Base-by-base conservation (phyloP, 1,140 invertebrate species). In the Nylanderia fulva region DNA sequence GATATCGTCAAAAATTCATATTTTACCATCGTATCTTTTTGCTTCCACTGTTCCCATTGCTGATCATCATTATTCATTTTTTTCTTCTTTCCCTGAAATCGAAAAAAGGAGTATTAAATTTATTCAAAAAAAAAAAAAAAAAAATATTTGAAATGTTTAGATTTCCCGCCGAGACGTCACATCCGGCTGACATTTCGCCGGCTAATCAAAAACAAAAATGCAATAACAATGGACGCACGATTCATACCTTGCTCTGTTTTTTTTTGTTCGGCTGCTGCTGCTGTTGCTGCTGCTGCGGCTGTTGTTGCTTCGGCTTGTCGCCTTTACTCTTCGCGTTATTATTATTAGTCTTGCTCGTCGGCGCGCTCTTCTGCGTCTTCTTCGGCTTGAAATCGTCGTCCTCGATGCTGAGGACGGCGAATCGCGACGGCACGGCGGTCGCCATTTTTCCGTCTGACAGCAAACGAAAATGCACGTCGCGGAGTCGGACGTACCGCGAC, bases 1-100 rank as follows among this genome's bases (percentile, higher is more conserved):
- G 74, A 56, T 58, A 13, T 7, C 3, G 15, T 68, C 15, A 21
- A 68, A 42, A 54, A 60, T 85, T 33, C 15, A 83, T 61, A 84
- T 36, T 71, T 90, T 90, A 95, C 93, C 92, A 95, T 94, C 2
- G 91, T 92, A 88, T 95, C 95, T 82, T 95, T 93, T 84, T 92
- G 88, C 64, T 95, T 95, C 95, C 95, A 95, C 79, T 95, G 94
- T 90, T 95, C 95, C 95, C 95, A 95, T 64, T 95, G 95, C 45
- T 94, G 93, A 64, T 89, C 91, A 9, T 92, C 91, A 72, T 85
- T 86, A 76, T 85, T 90, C 48, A 87, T 71, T 91, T 95, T 87
- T 92, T 93, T 93, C 87, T 93, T 94, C 77, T 90, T 91, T 74
- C 72, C 85, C 69, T 88, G 15, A 15, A 77, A 84, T 9, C 7